Conservation (phyloP, 2,113 vertebrate species). For the Climacteris rufus region DNA sequence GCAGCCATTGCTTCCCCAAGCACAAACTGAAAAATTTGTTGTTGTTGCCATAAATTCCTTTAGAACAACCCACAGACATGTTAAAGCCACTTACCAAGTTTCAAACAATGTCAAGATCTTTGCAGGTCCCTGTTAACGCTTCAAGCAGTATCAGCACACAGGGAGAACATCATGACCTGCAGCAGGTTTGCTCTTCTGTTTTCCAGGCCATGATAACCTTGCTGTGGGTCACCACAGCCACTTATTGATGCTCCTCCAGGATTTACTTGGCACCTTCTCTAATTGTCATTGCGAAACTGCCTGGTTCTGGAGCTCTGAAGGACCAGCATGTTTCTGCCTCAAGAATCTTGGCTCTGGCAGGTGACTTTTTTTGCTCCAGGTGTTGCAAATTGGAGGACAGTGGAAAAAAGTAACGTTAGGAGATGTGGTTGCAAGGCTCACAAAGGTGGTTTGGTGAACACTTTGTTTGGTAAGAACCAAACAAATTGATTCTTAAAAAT, state of each 20-base stretch:
- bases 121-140: neutral
- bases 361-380: neutral
- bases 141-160: neutral
- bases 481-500: neutral
- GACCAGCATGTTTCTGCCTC: slow-evolving; percentile 68
- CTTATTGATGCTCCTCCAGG: slow-evolving; percentile 70
- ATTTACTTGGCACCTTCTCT: slow-evolving; percentile 62
- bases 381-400: neutral
- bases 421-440: neutral
- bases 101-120: neutral
- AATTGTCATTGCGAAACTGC: slow-evolving; percentile 71
- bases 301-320: slow-evolving; percentile 71
- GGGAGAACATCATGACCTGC: neutral
- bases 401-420: neutral
- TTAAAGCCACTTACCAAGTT: neutral
- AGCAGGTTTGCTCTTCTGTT: slow-evolving; percentile 79
- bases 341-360: slow-evolving; percentile 84
- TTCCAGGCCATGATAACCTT: slow-evolving; percentile 66
- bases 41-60: neutral
- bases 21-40: neutral
- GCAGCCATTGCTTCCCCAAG: neutral
- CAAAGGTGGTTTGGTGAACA: neutral
- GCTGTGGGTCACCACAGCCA: slow-evolving; percentile 80
- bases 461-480: neutral
- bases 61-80: neutral